Conservation (phyloP, 37 sponge, comb jelly and placozoan genomes). For the Chondrilla cf. caribensis region DNA sequence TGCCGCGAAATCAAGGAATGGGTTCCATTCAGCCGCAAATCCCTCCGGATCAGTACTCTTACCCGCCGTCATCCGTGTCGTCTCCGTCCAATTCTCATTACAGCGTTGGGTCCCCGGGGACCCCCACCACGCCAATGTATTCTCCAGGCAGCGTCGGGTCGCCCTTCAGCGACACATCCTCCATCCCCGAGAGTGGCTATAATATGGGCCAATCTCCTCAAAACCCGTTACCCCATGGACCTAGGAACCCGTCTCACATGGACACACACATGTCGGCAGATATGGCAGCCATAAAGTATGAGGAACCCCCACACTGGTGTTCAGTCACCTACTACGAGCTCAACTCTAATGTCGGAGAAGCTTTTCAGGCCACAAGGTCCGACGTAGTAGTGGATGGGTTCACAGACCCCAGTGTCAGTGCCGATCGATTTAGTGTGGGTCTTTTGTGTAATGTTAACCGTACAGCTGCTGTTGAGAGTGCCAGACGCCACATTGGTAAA, state of each 20-base stretch:
- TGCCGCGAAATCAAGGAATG: neutral
- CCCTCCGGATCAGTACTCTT: neutral
- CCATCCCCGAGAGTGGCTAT: neutral
- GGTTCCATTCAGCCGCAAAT: neutral
- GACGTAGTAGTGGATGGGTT: constrained; percentile 43
- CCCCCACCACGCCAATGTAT: constrained; percentile 7
- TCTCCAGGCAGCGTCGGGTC: constrained; percentile 20
- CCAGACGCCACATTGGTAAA: constrained; percentile 43
- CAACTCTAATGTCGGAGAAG: constrained; percentile 29
- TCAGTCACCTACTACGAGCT: constrained; percentile 53
- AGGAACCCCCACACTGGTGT: constrained; percentile 48
- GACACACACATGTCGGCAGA: neutral
- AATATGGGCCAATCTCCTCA: neutral
- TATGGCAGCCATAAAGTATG: constrained; percentile 7
- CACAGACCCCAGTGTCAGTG: constrained; percentile 44
- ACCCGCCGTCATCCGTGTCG: neutral
- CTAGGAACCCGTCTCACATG: neutral
- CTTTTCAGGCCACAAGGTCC: constrained; percentile 14
- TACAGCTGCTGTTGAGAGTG: constrained; percentile 36
- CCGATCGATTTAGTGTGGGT: constrained; percentile 49
- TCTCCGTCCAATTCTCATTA: constrained; percentile 2
- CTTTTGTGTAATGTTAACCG: constrained; percentile 41
- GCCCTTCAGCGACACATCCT: constrained; percentile 9
- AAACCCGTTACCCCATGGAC: no score
- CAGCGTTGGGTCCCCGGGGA: neutral